These are phyloP conservation scores for Macquaria ambigua DNA, from an alignment of 2,113 vertebrate species.

Conservation along the genomic window DNA sequence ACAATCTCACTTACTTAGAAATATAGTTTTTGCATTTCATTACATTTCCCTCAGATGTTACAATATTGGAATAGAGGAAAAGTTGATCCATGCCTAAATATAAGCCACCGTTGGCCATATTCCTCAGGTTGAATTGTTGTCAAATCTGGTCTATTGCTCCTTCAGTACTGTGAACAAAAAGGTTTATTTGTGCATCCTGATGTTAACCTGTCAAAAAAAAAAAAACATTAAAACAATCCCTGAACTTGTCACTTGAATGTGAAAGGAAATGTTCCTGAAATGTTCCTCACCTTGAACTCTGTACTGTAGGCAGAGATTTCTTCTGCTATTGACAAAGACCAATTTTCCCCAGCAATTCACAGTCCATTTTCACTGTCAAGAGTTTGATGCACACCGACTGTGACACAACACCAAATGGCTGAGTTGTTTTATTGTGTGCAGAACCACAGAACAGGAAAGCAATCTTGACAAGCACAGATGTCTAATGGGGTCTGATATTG, in stretches of 20 bases:
- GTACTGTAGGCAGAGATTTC: no score
- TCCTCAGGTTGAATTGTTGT: background rate
- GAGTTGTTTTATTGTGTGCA: slow-evolving; percentile 14
- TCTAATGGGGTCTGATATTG: slow-evolving; percentile 24
- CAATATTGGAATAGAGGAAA: background rate
- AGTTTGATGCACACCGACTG: slow-evolving; percentile 27
- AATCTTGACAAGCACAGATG: slow-evolving; percentile 35
- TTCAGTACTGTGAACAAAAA: background rate
- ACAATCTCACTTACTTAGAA: background rate
- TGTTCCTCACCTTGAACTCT: slow-evolving; percentile 11
- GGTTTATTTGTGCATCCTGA: background rate
- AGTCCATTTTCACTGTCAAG: slow-evolving; percentile 42
- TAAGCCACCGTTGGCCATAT: no score
- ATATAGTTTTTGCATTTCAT: background rate
- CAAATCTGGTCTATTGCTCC: background rate
- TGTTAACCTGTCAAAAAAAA: background rate
- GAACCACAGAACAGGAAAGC: slow-evolving; percentile 19
- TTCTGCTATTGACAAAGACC: no score
- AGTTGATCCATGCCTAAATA: background rate
- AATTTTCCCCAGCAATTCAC: slow-evolving; percentile 19
- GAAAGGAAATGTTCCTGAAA: slow-evolving; percentile 12
- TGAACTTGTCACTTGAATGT: slow-evolving; percentile 1
- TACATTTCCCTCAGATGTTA: background rate
- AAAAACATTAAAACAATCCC: background rate
- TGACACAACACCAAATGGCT: slow-evolving; percentile 22